Evolutionary conservation across 92 coral and sea anemone genomes (phyloP), one percentile per base, ranked within the genome.

Genomic region (Umimayanthus kanabou): DNA sequence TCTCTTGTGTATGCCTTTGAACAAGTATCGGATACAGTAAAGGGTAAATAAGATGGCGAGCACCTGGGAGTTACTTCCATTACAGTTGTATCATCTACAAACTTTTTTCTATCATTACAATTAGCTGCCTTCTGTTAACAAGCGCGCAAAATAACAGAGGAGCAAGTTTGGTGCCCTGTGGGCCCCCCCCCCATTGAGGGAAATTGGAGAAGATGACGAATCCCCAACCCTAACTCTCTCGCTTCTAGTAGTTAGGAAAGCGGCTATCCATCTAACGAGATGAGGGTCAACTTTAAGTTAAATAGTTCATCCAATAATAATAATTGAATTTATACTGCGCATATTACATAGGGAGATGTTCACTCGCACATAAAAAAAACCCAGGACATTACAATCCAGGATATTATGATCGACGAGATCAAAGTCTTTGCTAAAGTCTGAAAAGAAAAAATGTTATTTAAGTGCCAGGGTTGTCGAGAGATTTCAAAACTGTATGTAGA

Each of bases 31-130:
- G 73, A 82, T 84, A 88, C 71, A 47, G 50, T 8, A 47, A 47
- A 47, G 50, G 50, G 50, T 6, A 47, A 47, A 47, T 47, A 47
- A 11, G 66, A 75, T 43, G 53, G 77, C 42, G 42, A 61, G 66
- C 89, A 88, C 81, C 91, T 89, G 45, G 89, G 91, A 18, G 84
- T 43, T 43, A 89, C 61, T 72, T 89, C 91, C 47, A 80, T 74
- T 47, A 82, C 80, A 4, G 88, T 65, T 40, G 88, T 80, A 71
- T 88, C 91, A 55, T 83, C 88, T 64, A 89, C 91, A 70, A 70
- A 72, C 43, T 84, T 84, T 6, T 72, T 40, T 42, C 88, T 64
- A 5, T 16, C 39, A 9, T 30, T 37, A 66, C 88, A 72, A 16
- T 30, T 9, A 9, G 28, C 75, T 18, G 80, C 88, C 80, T 42